Evolutionary conservation across 2,113 vertebrate species (phyloP).

Genomic region (Solea senegalensis): DNA sequence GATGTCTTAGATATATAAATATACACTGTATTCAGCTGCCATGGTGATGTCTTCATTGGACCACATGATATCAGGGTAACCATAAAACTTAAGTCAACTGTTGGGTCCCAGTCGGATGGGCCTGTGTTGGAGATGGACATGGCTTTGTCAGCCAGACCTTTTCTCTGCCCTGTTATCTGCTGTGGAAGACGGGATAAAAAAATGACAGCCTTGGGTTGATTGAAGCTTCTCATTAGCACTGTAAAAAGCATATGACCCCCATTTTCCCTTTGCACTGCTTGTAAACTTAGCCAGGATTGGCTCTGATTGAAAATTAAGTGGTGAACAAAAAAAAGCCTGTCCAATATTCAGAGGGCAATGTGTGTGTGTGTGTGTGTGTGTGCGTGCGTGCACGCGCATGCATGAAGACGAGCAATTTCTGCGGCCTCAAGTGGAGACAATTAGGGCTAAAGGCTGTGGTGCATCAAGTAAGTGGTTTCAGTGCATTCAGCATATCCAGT

Average conservation of each 20-base stretch:
- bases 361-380: constrained; percentile 9
- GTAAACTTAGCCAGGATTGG: constrained; percentile 59
- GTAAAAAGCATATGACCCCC: constrained; percentile 45
- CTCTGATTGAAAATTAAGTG: constrained; percentile 76
- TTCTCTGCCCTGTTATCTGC: constrained; percentile 47
- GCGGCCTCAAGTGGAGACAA: constrained; percentile 56
- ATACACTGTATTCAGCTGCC: neutral
- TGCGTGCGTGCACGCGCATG: neutral
- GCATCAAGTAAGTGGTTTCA: constrained; percentile 51
- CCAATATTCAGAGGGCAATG: constrained; percentile 55
- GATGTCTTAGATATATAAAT: neutral
- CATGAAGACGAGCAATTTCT: constrained; percentile 50
- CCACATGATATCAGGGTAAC: constrained; percentile 9
- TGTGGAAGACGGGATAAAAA: constrained; percentile 38
- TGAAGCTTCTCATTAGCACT: constrained; percentile 74
- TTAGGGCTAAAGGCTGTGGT: constrained; percentile 46
- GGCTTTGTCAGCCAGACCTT: constrained; percentile 43
- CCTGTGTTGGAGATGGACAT: constrained; percentile 40
- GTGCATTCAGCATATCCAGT: constrained; percentile 54
- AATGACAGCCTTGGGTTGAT: constrained; percentile 66
- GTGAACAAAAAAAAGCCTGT: constrained; percentile 62
- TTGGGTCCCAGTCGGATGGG: constrained; percentile 49
- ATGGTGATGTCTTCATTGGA: constrained; percentile 27
- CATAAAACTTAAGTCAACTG: constrained; percentile 19
- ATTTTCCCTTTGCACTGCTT: constrained; percentile 43